Conservation (phyloP, 2,113 vertebrate species). For the Hydrochoerus hydrochaeris region DNA sequence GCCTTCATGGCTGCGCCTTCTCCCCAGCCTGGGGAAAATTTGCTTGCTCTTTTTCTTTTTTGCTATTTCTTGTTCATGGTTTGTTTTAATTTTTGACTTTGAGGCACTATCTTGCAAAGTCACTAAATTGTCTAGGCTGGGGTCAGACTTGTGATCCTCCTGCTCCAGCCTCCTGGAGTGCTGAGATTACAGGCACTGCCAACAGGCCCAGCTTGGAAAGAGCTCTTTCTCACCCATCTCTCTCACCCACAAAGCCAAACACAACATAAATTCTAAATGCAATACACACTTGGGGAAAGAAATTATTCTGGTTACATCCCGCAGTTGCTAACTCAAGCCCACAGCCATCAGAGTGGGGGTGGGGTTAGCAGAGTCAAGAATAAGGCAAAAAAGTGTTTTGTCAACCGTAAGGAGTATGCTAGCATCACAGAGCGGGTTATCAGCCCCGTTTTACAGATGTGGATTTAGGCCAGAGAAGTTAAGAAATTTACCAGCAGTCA, state of each 20-base stretch:
- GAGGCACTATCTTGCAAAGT: background rate
- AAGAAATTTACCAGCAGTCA: background rate
- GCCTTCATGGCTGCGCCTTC: background rate
- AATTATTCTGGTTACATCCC: background rate
- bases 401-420: background rate
- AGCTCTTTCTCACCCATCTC: background rate
- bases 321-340: background rate
- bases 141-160: background rate
- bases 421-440: background rate
- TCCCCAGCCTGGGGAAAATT: background rate
- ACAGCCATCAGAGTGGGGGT: background rate
- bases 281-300: background rate
- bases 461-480: conserved; percentile 5
- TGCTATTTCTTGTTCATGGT: background rate
- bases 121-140: background rate
- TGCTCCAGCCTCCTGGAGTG: background rate
- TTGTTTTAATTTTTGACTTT: background rate
- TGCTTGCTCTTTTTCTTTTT: no score
- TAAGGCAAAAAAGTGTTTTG: background rate
- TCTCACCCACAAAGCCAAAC: background rate
- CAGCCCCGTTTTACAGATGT: background rate
- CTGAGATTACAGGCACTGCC: background rate
- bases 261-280: background rate
- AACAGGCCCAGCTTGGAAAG: background rate
- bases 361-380: background rate